Evolutionary conservation across 2,797 vertebrate species (phyloP).

Genomic region (Protosalanx chinensis): DNA sequence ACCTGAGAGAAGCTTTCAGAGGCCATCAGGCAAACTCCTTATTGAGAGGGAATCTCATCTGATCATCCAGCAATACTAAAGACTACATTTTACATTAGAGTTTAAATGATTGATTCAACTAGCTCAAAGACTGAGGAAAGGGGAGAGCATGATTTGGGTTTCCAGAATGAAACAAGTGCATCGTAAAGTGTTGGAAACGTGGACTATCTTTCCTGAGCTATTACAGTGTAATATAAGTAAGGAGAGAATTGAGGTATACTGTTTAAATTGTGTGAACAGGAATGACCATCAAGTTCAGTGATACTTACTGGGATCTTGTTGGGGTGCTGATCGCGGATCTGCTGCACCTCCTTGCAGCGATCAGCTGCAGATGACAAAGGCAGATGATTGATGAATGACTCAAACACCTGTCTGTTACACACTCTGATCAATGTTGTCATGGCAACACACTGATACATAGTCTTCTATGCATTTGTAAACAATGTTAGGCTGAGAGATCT

Average conservation of each 20-base stretch:
- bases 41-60: neutral
- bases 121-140: neutral
- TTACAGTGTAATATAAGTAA: neutral
- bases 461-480: neutral
- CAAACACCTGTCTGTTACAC: neutral
- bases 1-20: neutral
- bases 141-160: neutral
- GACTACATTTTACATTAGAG: neutral
- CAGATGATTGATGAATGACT: slow-evolving; percentile 2
- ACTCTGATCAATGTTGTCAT: too few species aligned
- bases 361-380: slow-evolving; percentile 76
- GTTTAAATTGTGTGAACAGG: neutral
- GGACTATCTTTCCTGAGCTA: neutral
- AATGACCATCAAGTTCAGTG: neutral
- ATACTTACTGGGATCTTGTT: slow-evolving; percentile 82
- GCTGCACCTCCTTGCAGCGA: slow-evolving; percentile 96
- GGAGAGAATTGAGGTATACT: neutral
- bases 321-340: slow-evolving; percentile 96
- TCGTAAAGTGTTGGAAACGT: neutral
- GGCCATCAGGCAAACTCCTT: neutral
- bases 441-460: neutral
- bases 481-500: neutral
- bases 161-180: neutral
- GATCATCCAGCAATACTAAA: neutral
- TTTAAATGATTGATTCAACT: neutral